Conservation (phyloP, 2,113 vertebrate species). For the Phainopepla nitens region DNA sequence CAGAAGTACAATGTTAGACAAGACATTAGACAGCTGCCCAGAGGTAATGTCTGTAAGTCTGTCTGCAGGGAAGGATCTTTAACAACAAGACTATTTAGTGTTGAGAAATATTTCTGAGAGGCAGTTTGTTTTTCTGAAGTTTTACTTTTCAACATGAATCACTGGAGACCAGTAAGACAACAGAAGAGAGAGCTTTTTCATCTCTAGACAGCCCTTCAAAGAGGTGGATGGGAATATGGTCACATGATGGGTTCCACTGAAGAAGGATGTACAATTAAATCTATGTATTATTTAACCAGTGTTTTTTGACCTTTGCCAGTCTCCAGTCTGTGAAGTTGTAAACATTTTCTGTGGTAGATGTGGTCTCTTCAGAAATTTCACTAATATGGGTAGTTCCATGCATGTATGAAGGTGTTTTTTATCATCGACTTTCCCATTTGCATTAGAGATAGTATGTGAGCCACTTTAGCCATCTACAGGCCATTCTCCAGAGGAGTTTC, state of each 20-base stretch:
- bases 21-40: not conserved
- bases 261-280: not conserved
- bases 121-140: not conserved
- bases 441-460: not conserved
- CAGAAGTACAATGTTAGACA: not conserved
- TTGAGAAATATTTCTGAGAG: conserved; percentile 10
- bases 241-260: not conserved
- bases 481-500: not conserved
- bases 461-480: not conserved
- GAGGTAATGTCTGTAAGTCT: not conserved
- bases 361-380: not conserved
- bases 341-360: not conserved
- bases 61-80: not conserved
- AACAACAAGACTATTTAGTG: not conserved
- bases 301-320: not conserved
- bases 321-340: not conserved
- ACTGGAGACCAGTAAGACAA: not conserved
- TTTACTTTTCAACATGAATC: not conserved
- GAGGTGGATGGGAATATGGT: not conserved
- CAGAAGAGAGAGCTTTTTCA: not conserved
- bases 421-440: not conserved
- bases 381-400: not conserved
- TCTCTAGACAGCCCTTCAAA: not conserved
- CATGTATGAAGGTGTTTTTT: not conserved
- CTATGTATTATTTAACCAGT: not conserved